Conservation (phyloP, 2,888 invertebrate species). For the Drosophila barbarae region DNA sequence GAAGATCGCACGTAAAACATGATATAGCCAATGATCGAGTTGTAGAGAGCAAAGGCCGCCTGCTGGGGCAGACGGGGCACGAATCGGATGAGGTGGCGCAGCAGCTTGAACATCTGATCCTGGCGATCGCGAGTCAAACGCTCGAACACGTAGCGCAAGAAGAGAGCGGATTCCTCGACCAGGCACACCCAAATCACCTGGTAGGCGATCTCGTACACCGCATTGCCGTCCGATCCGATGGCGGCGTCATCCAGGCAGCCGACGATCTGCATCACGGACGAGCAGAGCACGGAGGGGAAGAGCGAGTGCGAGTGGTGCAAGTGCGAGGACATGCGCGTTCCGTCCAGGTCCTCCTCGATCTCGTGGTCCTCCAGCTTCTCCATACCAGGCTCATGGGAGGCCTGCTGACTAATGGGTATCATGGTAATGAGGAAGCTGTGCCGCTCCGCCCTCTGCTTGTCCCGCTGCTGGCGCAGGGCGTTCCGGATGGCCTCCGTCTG, state of each 20-base stretch:
- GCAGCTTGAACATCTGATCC: conserved; percentile 95
- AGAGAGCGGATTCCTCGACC: conserved; percentile 98
- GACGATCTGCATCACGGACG: conserved; percentile 96
- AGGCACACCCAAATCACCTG: conserved; percentile 98
- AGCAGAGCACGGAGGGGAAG: conserved; percentile 97
- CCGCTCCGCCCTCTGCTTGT: conserved; percentile 95
- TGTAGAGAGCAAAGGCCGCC: conserved; percentile 98
- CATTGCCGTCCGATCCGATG: conserved; percentile 94
- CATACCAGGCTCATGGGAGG: conserved; percentile 97
- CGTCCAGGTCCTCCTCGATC: conserved; percentile 87
- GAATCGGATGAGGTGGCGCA: conserved; percentile 95
- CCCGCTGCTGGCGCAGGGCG: conserved; percentile 97
- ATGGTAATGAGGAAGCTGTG: conserved; percentile 97
- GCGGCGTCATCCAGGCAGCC: conserved; percentile 97
- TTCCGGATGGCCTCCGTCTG: conserved; percentile 98
- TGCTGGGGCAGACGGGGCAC: conserved; percentile 96
- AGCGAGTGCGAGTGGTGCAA: conserved; percentile 95
- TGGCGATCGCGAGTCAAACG: conserved; percentile 95
- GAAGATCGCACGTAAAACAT: conserved; percentile 99
- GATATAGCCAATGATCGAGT: conserved; percentile 99
- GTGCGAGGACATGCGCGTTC: conserved; percentile 88
- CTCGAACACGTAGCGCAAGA: conserved; percentile 96
- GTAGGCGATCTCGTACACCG: conserved; percentile 98
- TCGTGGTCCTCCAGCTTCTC: conserved; percentile 89
- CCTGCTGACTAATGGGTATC: conserved; percentile 95